Base-by-base conservation (phyloP, 2,888 invertebrate genomes). In the Drosophila leonis region DNA sequence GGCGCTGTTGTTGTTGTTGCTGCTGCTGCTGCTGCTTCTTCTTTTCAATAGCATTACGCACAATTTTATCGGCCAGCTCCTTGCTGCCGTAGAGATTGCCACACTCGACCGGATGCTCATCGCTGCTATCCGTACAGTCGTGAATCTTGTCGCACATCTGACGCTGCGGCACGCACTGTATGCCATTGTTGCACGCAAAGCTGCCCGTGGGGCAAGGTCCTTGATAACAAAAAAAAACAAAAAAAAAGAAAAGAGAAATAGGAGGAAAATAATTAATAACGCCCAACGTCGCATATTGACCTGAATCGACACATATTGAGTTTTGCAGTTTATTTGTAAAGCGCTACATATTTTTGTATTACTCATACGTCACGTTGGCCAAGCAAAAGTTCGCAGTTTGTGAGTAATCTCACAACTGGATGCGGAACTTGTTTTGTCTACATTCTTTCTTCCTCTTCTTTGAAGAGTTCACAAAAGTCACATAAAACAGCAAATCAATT, bases 151-250 rank as follows among this genome's bases (percentile, higher is more conserved):
- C 93, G 88, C 95, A 95, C 91, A 94, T 94, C 72, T 93, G 92
- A 70, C 93, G 93, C 89, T 94, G 94, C 10, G 94, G 93, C 64
- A 95, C 93, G 84, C 95, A 95, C 65, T 92, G 80, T 9, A 93
- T 92, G 59, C 93, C 94, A 83, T 94, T 94, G 70, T 92, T 90
- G 80, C 95, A 95, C 49, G 93, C 91, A 84, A 94, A 94, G 52
- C 94, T 94, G 79, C 94, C 94, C 92, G 86, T 92, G 91, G 94
- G 94, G 83, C 94, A 94, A 44, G 93, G 90, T 78, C 94, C 94
- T 94, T 44, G 31, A 42, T 12, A 33, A 33, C 42, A 29, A 41
- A 12, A 20, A 18, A 0, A 24, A 24, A 24, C 2, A 24, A 7
- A 49, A 49, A 15, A 13, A 46, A 27, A 35, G 35, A 24, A 1